Base-by-base conservation (phyloP, 2,113 vertebrate species). In the Salvelinus sp. region DNA sequence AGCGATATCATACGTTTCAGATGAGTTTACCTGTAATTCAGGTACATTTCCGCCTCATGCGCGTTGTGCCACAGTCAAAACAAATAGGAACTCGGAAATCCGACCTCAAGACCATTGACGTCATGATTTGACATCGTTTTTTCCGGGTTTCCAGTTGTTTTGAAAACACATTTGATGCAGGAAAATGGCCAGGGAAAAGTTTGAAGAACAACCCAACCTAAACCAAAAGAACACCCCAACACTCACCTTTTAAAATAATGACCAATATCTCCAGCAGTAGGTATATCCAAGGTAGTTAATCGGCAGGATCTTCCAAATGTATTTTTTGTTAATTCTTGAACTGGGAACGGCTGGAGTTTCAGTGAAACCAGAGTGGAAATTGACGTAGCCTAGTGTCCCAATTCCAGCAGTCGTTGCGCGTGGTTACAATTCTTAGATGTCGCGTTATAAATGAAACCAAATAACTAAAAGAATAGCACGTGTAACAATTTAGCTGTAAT, bases 11-110 rank as follows among this genome's bases (percentile, higher is more conserved):
- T 62, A 22, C 18, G 2, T 62, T 62, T 10, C 6, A 10, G 1
- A 13, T 16, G 16, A 69, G 6, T 80, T 83, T 82, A 94, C 93
- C 93, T 94, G 91, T 77, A 87, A 3, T 77, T 73, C 90, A 91
- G 91, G 89, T 92, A 57, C 16, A 76, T 80, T 87, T 92, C 89
- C 90, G 87, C 80, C 78, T 67, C 77, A 83, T 79, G 84, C 72
- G 81, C 85, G 75, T 2, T 80, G 58, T 12, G 71, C 38, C 2
- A 9, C 38, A 9, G 9, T 44, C 9, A 2, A 44, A 44, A 44
- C 38, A 10, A 10, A 9, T 44, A 9, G 38, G 38, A 44, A 12
- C 38, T 44, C 38, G 0, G 9, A 44, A 10, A 44, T 12, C 38
- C 38, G 38, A 44, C 0, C 9, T 44, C 9, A 44, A 44, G 38